phyloP scores from a whole-genome alignment of 1,140 invertebrate genomes.

The Teleopsis dalmanni region DNA sequence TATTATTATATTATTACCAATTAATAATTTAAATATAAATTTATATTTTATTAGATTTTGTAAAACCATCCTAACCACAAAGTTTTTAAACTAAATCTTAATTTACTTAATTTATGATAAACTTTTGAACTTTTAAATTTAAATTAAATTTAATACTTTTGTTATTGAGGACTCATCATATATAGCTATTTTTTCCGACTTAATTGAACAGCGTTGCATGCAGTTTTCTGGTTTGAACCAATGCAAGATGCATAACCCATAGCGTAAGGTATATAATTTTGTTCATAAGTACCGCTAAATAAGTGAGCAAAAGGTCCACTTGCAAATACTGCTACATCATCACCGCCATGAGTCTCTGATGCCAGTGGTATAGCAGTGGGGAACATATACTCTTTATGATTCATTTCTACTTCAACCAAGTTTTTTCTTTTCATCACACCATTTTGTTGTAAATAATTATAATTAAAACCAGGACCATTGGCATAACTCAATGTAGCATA shows the following conservation, averaged over 20 bases:
- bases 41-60: no score
- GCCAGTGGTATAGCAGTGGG: constrained; percentile 45
- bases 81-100: no score
- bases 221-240: no score
- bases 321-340: constrained; percentile 57
- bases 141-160: no score
- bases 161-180: no score
- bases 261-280: constrained; percentile 62
- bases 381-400: constrained; percentile 33
- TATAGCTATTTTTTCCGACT: no score
- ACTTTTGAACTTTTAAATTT: no score
- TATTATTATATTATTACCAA: no score
- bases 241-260: constrained; percentile 62
- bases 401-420: constrained; percentile 5
- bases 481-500: constrained; percentile 60
- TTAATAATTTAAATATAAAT: no score
- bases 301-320: constrained; percentile 57
- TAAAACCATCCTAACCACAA: no score
- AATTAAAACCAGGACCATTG: constrained; percentile 55
- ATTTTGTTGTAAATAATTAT: constrained; percentile 26
- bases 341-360: constrained; percentile 49
- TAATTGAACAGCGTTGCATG: no score
- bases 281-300: constrained; percentile 60
- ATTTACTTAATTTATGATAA: no score
- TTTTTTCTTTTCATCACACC: constrained; percentile 3